These are phyloP conservation scores for Proterorhinus semilunaris DNA, from an alignment of 2,113 vertebrate species.

Conservation along the genomic window DNA sequence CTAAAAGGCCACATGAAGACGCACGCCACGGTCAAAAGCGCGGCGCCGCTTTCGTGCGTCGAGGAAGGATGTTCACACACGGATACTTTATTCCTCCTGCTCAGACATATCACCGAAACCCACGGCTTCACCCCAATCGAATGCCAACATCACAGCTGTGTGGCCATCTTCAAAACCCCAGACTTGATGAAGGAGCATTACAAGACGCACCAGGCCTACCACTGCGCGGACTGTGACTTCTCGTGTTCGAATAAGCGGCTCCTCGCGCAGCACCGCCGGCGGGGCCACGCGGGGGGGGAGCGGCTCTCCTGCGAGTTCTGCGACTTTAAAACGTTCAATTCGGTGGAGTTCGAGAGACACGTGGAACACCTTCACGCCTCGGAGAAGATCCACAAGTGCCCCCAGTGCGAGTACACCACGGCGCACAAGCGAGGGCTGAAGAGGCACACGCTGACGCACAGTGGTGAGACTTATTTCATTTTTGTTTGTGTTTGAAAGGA, in stretches of 20 bases:
- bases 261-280: slow-evolving; percentile 88
- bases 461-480: slow-evolving; percentile 73
- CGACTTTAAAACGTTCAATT: slow-evolving; percentile 88
- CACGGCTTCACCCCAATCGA: slow-evolving; percentile 81
- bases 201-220: slow-evolving; percentile 90
- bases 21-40: slow-evolving; percentile 73
- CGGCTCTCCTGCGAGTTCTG: slow-evolving; percentile 88
- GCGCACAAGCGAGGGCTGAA: slow-evolving; percentile 92
- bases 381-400: slow-evolving; percentile 92
- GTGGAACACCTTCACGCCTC: slow-evolving; percentile 89
- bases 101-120: slow-evolving; percentile 78
- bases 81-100: slow-evolving; percentile 76
- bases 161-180: slow-evolving; percentile 76
- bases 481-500: too few species aligned
- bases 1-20: slow-evolving; percentile 93
- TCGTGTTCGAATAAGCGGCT: slow-evolving; percentile 90
- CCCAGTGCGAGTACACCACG: slow-evolving; percentile 87
- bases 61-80: slow-evolving; percentile 79
- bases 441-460: slow-evolving; percentile 90
- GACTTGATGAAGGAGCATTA: slow-evolving; percentile 88
- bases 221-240: slow-evolving; percentile 92
- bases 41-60: slow-evolving; percentile 78
- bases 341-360: slow-evolving; percentile 88
- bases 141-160: slow-evolving; percentile 89
- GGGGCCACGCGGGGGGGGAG: slow-evolving; percentile 85